Evolutionary conservation across 2,888 invertebrate genomes (phyloP), one percentile per base, ranked within the genome.

Genomic region (Dryadula phaetusa): DNA sequence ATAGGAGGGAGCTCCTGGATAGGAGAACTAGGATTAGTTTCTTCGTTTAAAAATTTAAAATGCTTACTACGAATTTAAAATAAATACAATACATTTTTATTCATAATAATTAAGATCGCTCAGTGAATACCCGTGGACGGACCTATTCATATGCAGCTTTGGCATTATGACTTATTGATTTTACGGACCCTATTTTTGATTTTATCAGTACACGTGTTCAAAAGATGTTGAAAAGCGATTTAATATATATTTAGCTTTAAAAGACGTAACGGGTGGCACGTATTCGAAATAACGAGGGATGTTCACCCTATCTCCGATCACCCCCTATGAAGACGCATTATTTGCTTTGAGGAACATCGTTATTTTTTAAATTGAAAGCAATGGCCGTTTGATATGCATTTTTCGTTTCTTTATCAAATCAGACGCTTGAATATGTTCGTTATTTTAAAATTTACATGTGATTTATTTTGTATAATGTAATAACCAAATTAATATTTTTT

Each of bases 261-360:
- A 85, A 83, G 81, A 83, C 78, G 81, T 81, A 65, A 81, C 78
- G 77, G 71, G 75, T 76, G 77, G 79, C 77, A 82, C 83, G 83
- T 82, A 84, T 76, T 79, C 77, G 77, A 80, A 83, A 86, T 87
- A 87, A 88, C 83, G 87, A 88, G 82, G 85, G 85, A 77, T 75
- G 74, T 75, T 70, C 76, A 80, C 78, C 83, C 81, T 79, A 78
- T 75, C 62, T 76, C 72, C 72, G 72, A 75, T 74, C 75, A 75
- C 80, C 85, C 84, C 83, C 83, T 78, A 80, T 77, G 81, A 85
- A 82, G 84, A 81, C 77, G 80, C 82, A 87, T 86, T 85, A 87
- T 84, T 82, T 84, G 80, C 79, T 81, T 82, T 82, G 78, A 79
- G 79, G 79, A 80, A 82, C 80, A 83, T 82, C 80, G 79, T 80